Base-by-base conservation (phyloP, 2,888 invertebrate genomes). In the Watsonalla binaria region DNA sequence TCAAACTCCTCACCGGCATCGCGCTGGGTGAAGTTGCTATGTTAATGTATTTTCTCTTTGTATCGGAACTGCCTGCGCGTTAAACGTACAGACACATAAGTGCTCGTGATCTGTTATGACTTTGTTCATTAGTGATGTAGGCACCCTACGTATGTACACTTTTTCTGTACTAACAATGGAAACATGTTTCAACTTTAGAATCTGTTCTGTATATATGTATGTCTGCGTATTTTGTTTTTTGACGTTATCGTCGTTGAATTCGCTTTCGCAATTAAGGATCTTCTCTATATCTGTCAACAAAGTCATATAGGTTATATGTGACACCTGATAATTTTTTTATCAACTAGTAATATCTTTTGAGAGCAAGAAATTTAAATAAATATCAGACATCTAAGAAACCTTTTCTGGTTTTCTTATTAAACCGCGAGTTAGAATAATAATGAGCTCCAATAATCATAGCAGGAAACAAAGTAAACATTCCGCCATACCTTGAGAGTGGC, bases 31-130 rank as follows among this genome's bases (percentile, higher is more conserved):
- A 84, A 87, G 84, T 88, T 84, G 81, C 79, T 78, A 82, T 87
- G 85, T 85, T 90, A 90, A 90, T 89, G 86, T 87, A 82, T 88
- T 86, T 85, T 79, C 84, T 79, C 86, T 86, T 87, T 87, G 86
- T 87, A 83, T 84, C 77, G 76, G 75, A 77, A 74, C 73, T 78
- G 78, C 75, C 80, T 84, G 79, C 78, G 77, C 72, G 80, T 81
- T 84, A 82, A 83, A 82, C 75, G 70, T 68, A 58, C 68, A 65
- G 61, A 66, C 55, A 53, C 58, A 57, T 51, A 56, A 39, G 6
- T 39, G 49, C 14, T 42, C 42, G 42, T 5, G 42, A 42, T 42
- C 42, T 42, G 42, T 42, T 42, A 42, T 42, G 42, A 42, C 42
- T 42, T 42, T 42, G 7, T 42, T 42, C 42, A 42, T 42, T 42